These are phyloP conservation scores for Setipinna tenuifilis DNA, from an alignment of 2,797 vertebrate species.

Conservation along the genomic window DNA sequence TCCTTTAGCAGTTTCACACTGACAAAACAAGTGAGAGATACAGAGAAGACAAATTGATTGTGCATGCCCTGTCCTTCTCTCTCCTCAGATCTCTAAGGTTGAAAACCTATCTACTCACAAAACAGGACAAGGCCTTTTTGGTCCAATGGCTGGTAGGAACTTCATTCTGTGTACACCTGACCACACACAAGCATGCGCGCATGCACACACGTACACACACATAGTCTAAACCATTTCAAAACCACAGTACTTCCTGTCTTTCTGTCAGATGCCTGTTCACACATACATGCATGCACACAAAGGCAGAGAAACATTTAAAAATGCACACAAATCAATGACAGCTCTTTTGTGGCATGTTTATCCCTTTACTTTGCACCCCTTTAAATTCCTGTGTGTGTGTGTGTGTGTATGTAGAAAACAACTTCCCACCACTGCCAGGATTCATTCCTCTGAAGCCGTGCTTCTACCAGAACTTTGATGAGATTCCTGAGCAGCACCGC, in stretches of 20 bases:
- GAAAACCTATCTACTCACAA: not conserved
- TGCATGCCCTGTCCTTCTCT: not conserved
- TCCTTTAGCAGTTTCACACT: no score
- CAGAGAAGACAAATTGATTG: not conserved
- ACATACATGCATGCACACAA: not conserved
- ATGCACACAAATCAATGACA: not conserved
- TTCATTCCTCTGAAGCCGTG: slow-evolving; percentile 96
- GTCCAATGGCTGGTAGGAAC: slow-evolving; percentile 36
- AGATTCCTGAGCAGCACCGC: slow-evolving; percentile 93
- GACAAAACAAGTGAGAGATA: not conserved
- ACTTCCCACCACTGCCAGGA: slow-evolving; percentile 92
- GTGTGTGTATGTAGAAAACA: slow-evolving; percentile 76
- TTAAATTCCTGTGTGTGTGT: not conserved
- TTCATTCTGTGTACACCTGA: not conserved
- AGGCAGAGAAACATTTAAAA: not conserved
- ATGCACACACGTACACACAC: not conserved
- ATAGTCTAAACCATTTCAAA: no score
- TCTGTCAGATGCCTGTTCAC: not conserved
- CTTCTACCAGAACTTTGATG: slow-evolving; percentile 98
- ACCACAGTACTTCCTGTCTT: no score
- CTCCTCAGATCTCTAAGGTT: not conserved
- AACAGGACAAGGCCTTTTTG: not conserved
- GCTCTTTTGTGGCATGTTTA: not conserved
- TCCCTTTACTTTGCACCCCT: not conserved
- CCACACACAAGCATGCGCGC: no score